Percentiles rank a stretch among this genome's conserved stretches.
Conservation (phyloP, 2,113 vertebrate species). For the Nymphicus hollandicus region DNA sequence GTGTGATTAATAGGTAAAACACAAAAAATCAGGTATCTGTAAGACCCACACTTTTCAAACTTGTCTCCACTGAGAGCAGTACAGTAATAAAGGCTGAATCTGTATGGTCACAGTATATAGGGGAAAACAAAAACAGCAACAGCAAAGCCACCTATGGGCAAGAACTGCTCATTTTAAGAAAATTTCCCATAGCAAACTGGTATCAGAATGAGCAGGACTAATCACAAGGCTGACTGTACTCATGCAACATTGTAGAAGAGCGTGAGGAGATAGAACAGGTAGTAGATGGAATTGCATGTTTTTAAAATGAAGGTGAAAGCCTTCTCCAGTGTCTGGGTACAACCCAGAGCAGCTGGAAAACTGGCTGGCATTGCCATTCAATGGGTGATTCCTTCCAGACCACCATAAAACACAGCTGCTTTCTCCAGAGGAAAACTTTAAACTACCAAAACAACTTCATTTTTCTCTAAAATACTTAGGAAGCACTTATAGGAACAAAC, state of each 20-base stretch:
- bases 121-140: neutral
- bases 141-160: neutral
- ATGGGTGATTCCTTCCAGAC: accelerated
- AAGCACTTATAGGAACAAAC: neutral
- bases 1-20: neutral
- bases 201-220: neutral
- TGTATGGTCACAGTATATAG: accelerated
- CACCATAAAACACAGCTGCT: neutral
- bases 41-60: neutral
- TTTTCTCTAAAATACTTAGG: neutral
- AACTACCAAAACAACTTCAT: neutral
- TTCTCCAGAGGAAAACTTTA: neutral
- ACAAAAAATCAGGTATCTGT: neutral
- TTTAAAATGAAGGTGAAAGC: neutral
- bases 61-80: neutral
- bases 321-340: neutral
- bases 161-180: neutral
- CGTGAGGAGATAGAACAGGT: neutral
- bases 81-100: neutral
- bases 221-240: neutral
- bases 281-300: neutral
- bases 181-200: neutral
- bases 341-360: neutral
- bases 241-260: neutral
- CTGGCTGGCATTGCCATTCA: neutral